Base-by-base conservation (phyloP, 2,797 vertebrate genomes). In the Enteromius radiatus region DNA sequence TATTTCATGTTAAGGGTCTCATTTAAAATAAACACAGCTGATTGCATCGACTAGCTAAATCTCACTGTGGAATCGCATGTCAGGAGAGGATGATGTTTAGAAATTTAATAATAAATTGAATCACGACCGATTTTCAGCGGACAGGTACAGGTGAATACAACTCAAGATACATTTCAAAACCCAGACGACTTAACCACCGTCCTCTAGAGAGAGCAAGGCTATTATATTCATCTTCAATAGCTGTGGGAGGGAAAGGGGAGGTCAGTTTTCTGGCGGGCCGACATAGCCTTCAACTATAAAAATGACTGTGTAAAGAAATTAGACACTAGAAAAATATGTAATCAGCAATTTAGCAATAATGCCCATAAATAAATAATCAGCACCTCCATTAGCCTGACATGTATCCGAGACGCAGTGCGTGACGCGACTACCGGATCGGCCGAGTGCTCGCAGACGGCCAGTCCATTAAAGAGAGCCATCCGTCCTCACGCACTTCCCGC, bases 331-430 rank as follows among this genome's bases (percentile, higher is more conserved):
- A 89, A 88, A 87, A 89, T 83, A 84, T 84, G 82, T 86, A 81
- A 88, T 88, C 85, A 87, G 84, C 88, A 86, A 89, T 89, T 89
- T 89, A 84, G 86, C 63, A 80, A 84, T 89, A 85, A 88, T 85
- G 80, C 76, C 78, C 76, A 83, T 88, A 85, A 89, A 89, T 89
- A 89, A 88, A 89, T 88, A 87, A 87, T 88, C 81, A 84, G 83
- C 41, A 65, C 78, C 77, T 85, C 81, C 87, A 87, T 88, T 88
- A 86, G 78, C 80, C 80, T 77, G 83, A 87, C 81, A 81, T 85
- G 84, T 84, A 81, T 82, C 75, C 64, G 74, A 74, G 84, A 45
- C 43, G 23, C 70, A 12, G 70, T 2, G 80, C 73, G 54, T 83
- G 82, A 81, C 47, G 28, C 47, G 65, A 84, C 83, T 85, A 82